A percentile compares a stretch with the other conserved stretches of the same genome.
These are phyloP conservation scores for Parnassius apollo DNA, from an alignment of 2,888 invertebrate genomes.

Conservation along the genomic window DNA sequence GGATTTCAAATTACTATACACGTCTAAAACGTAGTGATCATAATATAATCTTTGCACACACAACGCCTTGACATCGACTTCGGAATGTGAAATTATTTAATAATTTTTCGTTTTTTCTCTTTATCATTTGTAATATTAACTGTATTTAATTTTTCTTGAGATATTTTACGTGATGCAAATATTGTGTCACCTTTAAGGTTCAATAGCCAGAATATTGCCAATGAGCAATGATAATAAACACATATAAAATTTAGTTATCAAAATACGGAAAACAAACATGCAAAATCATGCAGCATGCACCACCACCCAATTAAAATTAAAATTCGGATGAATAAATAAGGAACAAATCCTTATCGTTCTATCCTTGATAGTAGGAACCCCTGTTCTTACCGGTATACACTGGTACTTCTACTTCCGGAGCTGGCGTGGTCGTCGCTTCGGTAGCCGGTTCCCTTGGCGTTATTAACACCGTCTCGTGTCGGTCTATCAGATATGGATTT, in stretches of 20 bases:
- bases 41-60: too few relatives aligned
- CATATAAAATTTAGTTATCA: neutral
- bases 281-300: conserved; percentile 29
- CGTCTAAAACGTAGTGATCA: too few relatives aligned
- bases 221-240: neutral
- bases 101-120: too few relatives aligned
- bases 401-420: conserved; percentile 40
- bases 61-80: too few relatives aligned
- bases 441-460: conserved; percentile 35
- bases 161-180: too few relatives aligned
- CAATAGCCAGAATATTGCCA: too few relatives aligned
- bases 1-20: too few relatives aligned
- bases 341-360: conserved; percentile 1
- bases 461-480: conserved; percentile 30
- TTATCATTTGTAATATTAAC: too few relatives aligned
- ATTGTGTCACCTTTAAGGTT: too few relatives aligned
- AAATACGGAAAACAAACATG: conserved; percentile 17
- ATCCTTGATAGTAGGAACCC: neutral
- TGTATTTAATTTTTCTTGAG: too few relatives aligned
- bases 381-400: conserved; percentile 61
- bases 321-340: conserved; percentile 16
- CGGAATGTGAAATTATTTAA: too few relatives aligned
- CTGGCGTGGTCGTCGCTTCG: conserved; percentile 35
- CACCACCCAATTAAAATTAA: conserved; percentile 24
- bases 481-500: conserved; percentile 44